Evolutionary conservation across 2,888 invertebrate species (phyloP).

Genomic region (Muschampia plurimacula): DNA sequence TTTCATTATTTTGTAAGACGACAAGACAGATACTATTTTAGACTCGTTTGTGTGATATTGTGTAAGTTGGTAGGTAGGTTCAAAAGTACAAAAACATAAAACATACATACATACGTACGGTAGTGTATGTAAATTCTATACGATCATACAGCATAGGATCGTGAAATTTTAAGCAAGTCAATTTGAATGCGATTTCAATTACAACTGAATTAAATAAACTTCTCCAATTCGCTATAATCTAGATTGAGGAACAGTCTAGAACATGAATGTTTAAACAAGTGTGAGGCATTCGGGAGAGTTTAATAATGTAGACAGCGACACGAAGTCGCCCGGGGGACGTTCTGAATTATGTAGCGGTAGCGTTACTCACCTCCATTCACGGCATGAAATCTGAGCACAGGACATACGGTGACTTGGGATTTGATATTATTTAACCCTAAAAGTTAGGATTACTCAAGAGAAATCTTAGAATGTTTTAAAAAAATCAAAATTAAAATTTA

Average conservation of each 20-base stretch:
- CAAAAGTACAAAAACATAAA: too few relatives aligned
- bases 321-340: conserved; percentile 56
- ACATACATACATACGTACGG: too few relatives aligned
- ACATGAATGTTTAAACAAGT: conserved; percentile 51
- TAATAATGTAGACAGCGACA: conserved; percentile 62
- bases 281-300: conserved; percentile 58
- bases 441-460: not conserved
- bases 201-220: conserved; percentile 3
- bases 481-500: too few relatives aligned
- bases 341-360: conserved; percentile 61
- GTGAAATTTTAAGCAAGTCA: not conserved
- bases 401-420: not conserved
- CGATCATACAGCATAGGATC: not conserved
- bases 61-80: too few relatives aligned
- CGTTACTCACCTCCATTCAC: conserved; percentile 41
- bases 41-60: too few relatives aligned
- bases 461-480: too few relatives aligned
- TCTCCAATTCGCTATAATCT: not conserved
- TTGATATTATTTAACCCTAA: not conserved
- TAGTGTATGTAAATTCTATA: not conserved
- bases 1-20: too few relatives aligned
- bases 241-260: conserved; percentile 38
- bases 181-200: not conserved
- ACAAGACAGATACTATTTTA: too few relatives aligned
- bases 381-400: conserved; percentile 43